Conservation (phyloP, 2,113 vertebrate species). For the Terrapene triunguis region DNA sequence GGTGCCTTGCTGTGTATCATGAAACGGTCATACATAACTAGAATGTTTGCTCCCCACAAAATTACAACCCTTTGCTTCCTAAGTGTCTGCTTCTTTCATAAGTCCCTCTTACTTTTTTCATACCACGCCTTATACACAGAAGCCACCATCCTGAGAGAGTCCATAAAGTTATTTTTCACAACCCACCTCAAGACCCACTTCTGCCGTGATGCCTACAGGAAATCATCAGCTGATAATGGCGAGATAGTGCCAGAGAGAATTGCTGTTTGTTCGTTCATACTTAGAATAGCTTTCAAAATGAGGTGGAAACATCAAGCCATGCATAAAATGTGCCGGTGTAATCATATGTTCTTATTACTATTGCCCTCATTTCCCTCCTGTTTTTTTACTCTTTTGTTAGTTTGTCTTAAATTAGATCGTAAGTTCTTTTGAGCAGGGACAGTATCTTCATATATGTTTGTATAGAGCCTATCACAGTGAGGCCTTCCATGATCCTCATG, state of each 20-base stretch:
- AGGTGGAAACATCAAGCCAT: not conserved
- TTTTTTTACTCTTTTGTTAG: not conserved
- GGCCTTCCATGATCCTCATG: not conserved
- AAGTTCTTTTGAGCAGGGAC: not conserved
- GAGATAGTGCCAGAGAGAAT: fast-evolving
- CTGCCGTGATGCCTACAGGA: not conserved
- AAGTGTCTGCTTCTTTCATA: not conserved
- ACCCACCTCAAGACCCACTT: fast-evolving
- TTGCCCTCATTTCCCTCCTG: not conserved
- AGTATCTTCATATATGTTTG: fast-evolving
- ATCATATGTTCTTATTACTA: not conserved
- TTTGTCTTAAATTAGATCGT: not conserved
- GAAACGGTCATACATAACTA: not conserved
- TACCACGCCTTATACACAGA: not conserved
- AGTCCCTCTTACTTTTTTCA: not conserved
- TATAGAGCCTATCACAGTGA: not conserved
- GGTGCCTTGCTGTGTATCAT: slow-evolving; percentile 17
- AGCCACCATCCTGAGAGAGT: not conserved
- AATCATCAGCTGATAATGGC: not conserved
- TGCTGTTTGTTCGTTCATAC: not conserved
- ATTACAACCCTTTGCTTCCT: not conserved
- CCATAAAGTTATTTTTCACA: not conserved
- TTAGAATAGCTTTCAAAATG: not conserved
- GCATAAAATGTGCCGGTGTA: fast-evolving
- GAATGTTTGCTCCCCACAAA: not conserved